Evolutionary conservation across 2,888 invertebrate species (phyloP).

Genomic region (Fissipunctia ypsillon): DNA sequence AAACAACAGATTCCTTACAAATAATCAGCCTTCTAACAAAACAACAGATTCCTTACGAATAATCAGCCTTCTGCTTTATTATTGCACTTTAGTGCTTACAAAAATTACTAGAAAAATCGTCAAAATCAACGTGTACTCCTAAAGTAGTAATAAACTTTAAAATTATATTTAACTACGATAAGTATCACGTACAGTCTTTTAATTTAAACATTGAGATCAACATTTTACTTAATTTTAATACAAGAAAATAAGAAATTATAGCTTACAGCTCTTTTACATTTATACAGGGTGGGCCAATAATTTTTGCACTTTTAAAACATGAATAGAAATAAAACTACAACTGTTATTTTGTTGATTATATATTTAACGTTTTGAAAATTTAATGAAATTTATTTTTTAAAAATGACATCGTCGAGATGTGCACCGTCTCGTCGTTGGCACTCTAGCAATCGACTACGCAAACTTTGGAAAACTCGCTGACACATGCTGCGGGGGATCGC

Average conservation of each 20-base stretch:
- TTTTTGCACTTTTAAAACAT: no score
- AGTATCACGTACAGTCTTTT: constrained; percentile 11
- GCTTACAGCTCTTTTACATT: constrained; percentile 17
- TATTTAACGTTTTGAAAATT: no score
- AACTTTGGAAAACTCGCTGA: no score
- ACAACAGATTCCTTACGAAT: constrained; percentile 14
- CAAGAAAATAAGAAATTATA: constrained; percentile 11
- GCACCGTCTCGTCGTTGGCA: no score
- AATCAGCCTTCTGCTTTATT: constrained; percentile 8
- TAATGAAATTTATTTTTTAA: no score
- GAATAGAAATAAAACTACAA: no score
- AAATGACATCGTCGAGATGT: no score
- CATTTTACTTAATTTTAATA: constrained; percentile 18
- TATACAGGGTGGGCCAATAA: no score
- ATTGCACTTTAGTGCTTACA: constrained; percentile 12
- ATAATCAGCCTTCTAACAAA: constrained; percentile 16
- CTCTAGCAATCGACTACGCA: no score
- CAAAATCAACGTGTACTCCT: constrained; percentile 7
- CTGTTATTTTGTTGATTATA: no score
- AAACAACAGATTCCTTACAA: constrained; percentile 14
- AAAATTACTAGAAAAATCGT: constrained; percentile 17
- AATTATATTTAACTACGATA: constrained; percentile 16
- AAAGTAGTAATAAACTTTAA: constrained; percentile 15
- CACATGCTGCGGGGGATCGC: no score
- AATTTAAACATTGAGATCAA: constrained; percentile 18